Evolutionary conservation across 2,797 vertebrate species (phyloP), one percentile per base, ranked within the genome.

Genomic region (Lagodon rhomboides): DNA sequence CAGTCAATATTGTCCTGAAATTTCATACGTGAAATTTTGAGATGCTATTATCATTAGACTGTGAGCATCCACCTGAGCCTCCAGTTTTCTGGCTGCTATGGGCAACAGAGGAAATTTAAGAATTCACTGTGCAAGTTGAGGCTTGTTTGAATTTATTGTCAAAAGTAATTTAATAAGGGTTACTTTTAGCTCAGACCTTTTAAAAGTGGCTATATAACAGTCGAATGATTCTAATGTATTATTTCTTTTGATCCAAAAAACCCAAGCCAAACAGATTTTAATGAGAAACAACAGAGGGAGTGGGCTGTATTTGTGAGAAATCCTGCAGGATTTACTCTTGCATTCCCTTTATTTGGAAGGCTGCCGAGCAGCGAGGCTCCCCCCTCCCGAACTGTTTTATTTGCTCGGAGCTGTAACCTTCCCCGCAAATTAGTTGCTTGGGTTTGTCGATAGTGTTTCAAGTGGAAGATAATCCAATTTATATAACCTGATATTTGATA

Each of bases 391-490:
- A 55, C 23, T 43, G 2, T 61, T 49, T 12, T 63, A 17, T 77
- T 72, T 49, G 20, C 51, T 55, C 6, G 11, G 38, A 63, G 53
- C 17, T 12, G 17, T 49, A 73, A 22, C 62, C 61, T 18, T 53
- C 69, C 18, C 17, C 0, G 0, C 25, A 55, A 67, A 76, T 25
- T 20, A 20, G 62, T 55, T 20, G 54, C 54, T 79, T 67, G 7
- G 23, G 23, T 70, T 43, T 68, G 43, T 34, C 23, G 6, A 69
- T 30, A 51, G 34, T 15, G 4, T 75, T 68, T 9, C 23, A 53
- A 62, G 77, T 75, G 30, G 58, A 67, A 75, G 50, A 58, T 81
- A 44, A 83, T 80, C 49, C 60, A 51, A 61, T 80, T 71, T 56
- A 54, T 62, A 22, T 46, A 67, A 73, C 10, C 11, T 20, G 38